Percentiles rank a stretch among this genome's conserved stretches.
phyloP scores from a whole-genome alignment of 2,113 vertebrate genomes.

The Typhlomys cinereus region DNA sequence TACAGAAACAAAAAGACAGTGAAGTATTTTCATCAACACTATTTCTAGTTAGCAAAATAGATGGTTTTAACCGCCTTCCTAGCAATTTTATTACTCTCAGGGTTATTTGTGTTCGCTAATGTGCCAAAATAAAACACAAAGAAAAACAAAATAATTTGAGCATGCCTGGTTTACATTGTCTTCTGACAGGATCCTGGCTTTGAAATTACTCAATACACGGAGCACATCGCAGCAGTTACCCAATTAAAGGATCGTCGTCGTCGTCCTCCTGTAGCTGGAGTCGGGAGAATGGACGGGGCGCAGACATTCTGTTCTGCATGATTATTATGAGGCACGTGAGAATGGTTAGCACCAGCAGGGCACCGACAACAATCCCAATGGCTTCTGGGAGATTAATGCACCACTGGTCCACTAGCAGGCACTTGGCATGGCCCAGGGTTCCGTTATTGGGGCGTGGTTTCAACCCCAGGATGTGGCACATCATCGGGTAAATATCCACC shows the following conservation, averaged over 20 bases:
- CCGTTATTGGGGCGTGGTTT: slow-evolving; percentile 91
- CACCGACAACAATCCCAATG: slow-evolving; percentile 89
- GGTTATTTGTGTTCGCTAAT: slow-evolving; percentile 19
- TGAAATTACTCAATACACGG: neutral
- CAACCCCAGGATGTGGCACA: slow-evolving; percentile 93
- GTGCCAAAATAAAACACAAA: slow-evolving; percentile 23
- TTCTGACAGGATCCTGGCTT: slow-evolving; percentile 65
- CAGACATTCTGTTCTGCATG: slow-evolving; percentile 77
- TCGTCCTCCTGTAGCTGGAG: slow-evolving; percentile 90
- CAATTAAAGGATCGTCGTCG: slow-evolving; percentile 89
- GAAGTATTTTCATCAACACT: slow-evolving; percentile 48
- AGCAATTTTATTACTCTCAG: neutral
- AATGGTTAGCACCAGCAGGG: slow-evolving; percentile 86
- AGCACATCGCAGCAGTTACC: slow-evolving; percentile 41
- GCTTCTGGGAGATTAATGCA: slow-evolving; percentile 85
- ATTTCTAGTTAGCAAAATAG: slow-evolving; percentile 41
- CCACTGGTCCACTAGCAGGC: slow-evolving; percentile 88
- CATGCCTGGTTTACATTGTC: neutral
- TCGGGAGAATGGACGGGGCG: slow-evolving; percentile 85
- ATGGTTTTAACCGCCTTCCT: neutral
- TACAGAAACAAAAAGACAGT: slow-evolving; percentile 42
- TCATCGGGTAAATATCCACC: slow-evolving; percentile 96
- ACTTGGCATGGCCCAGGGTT: slow-evolving; percentile 86
- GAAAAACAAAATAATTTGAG: slow-evolving; percentile 17
- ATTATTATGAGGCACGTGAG: slow-evolving; percentile 88